A percentile compares a stretch with the other conserved stretches of the same genome.
phyloP scores from a whole-genome alignment of 2,888 invertebrate species.

The Oxycera nigricornis region DNA sequence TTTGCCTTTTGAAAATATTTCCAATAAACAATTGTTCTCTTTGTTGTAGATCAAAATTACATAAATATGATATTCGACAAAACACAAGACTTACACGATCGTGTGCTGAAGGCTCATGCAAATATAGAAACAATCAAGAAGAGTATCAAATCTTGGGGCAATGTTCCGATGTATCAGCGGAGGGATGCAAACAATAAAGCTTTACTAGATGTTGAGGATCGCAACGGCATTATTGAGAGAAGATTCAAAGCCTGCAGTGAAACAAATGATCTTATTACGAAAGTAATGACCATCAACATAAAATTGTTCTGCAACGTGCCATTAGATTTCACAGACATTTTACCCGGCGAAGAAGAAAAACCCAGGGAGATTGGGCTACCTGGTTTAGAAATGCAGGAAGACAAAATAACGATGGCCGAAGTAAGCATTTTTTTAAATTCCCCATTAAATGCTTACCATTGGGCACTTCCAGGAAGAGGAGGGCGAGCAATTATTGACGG shows the following conservation, averaged over 20 bases:
- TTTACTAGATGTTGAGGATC: constrained; percentile 64
- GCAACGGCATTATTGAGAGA: constrained; percentile 49
- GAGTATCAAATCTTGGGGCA: constrained; percentile 75
- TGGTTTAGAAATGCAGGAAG: background rate
- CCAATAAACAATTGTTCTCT: too few relatives aligned
- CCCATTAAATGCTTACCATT: too few relatives aligned
- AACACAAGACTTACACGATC: constrained; percentile 74
- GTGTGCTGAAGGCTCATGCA: constrained; percentile 72
- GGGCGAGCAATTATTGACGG: background rate
- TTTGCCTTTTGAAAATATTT: too few relatives aligned
- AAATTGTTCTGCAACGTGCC: constrained; percentile 73
- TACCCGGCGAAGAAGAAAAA: constrained; percentile 54
- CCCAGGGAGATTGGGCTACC: background rate
- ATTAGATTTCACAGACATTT: constrained; percentile 50
- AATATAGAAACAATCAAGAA: constrained; percentile 68
- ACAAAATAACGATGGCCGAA: background rate
- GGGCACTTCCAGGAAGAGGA: constrained; percentile 14
- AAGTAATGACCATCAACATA: constrained; percentile 71
- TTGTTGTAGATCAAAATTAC: constrained; percentile 71
- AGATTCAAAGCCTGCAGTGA: constrained; percentile 60
- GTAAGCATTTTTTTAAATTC: background rate
- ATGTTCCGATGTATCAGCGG: constrained; percentile 76
- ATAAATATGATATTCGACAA: constrained; percentile 72
- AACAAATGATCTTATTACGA: constrained; percentile 67
- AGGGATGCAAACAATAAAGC: constrained; percentile 70